These are phyloP conservation scores for Ceyx cyanopectus DNA, from an alignment of 2,113 vertebrate species.

Conservation along the genomic window DNA sequence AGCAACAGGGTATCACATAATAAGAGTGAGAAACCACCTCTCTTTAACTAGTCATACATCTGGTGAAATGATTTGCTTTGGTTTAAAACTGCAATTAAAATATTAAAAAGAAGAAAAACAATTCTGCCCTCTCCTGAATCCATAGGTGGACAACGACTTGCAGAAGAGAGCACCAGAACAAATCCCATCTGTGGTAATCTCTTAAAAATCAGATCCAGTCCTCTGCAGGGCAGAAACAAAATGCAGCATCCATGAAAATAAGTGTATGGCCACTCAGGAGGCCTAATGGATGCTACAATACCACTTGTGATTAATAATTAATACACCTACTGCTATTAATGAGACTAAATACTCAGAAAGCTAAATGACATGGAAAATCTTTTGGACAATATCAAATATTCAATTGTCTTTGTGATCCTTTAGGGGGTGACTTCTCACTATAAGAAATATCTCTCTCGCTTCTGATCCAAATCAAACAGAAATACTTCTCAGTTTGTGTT, in stretches of 20 bases:
- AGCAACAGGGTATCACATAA: background rate
- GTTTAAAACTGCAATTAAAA: background rate
- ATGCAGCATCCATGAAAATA: background rate
- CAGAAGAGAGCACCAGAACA: background rate
- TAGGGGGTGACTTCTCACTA: background rate
- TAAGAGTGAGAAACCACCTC: conserved; percentile 60
- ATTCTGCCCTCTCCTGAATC: background rate
- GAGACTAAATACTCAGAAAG: background rate
- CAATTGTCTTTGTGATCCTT: background rate
- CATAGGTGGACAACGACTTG: background rate
- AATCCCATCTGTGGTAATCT: background rate
- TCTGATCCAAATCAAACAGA: conserved; percentile 20
- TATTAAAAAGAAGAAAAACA: conserved; percentile 15
- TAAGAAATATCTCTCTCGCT: background rate
- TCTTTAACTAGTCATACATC: conserved; percentile 27
- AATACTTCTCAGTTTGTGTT: background rate
- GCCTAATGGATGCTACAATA: background rate
- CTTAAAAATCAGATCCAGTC: background rate
- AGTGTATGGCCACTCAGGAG: background rate
- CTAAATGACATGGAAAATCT: background rate
- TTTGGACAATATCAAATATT: background rate
- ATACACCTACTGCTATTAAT: too few species aligned
- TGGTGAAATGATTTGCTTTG: conserved; percentile 32
- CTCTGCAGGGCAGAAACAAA: background rate
- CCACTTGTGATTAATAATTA: background rate